A percentile compares a stretch with the other conserved stretches of the same genome.
phyloP scores from a whole-genome alignment of 2,113 vertebrate species.

The Mohoua ochrocephala region DNA sequence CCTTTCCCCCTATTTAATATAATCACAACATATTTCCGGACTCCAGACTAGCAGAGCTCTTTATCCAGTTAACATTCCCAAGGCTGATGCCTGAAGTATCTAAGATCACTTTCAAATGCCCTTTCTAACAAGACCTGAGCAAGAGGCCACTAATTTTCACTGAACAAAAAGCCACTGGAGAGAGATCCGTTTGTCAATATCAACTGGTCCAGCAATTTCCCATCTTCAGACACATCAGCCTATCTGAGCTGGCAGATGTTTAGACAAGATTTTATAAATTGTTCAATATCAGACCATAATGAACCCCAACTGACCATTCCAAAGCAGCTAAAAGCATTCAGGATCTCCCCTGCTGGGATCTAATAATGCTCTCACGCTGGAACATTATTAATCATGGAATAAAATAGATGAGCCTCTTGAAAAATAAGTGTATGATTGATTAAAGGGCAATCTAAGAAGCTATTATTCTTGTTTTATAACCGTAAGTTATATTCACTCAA shows the following conservation, averaged over 20 bases:
- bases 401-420: conserved; percentile 89
- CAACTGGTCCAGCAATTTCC: conserved; percentile 85
- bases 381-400: conserved; percentile 90
- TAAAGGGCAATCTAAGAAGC: conserved; percentile 87
- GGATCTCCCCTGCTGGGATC: conserved; percentile 87
- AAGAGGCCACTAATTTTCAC: conserved; percentile 79
- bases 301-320: conserved; percentile 95
- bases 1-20: not conserved
- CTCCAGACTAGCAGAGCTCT: not conserved
- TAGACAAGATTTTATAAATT: conserved; percentile 99
- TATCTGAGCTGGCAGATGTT: conserved; percentile 96
- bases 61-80: conserved; percentile 67
- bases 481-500: conserved; percentile 83
- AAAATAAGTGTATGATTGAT: conserved; percentile 93
- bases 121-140: conserved; percentile 82
- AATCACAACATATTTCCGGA: not conserved
- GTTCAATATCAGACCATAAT: conserved; percentile 93
- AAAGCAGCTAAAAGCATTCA: conserved; percentile 86
- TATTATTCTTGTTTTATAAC: conserved; percentile 87
- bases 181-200: conserved; percentile 84
- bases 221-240: conserved; percentile 80
- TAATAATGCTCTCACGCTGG: conserved; percentile 83
- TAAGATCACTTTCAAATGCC: conserved; percentile 81
- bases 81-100: conserved; percentile 68
- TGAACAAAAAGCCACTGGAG: conserved; percentile 81